phyloP scores from a whole-genome alignment of 1,140 invertebrate genomes.

The Ostrea edulis region DNA sequence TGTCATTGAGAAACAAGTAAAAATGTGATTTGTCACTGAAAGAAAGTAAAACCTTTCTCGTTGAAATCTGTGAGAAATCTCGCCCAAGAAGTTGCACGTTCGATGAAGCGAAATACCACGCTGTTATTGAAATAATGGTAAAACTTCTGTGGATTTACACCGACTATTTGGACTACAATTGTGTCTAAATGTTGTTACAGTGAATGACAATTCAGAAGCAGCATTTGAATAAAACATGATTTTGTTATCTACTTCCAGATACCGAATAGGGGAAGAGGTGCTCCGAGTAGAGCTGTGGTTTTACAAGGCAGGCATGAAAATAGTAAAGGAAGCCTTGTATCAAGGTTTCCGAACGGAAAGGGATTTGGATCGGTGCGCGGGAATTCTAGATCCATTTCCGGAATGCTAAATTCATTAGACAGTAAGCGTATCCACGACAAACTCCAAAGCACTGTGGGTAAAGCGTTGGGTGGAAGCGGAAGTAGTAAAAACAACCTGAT shows the following conservation, averaged over 20 bases:
- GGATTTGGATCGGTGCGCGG: neutral
- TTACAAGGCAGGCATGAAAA: conserved; percentile 6
- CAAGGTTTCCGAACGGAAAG: neutral
- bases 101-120: too few species aligned
- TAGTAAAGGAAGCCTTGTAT: neutral
- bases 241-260: neutral
- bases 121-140: neutral
- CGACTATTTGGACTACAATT: neutral
- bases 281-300: neutral
- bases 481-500: neutral
- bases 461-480: neutral
- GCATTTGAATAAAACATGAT: neutral
- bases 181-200: neutral
- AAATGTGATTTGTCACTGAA: too few species aligned
- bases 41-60: too few species aligned
- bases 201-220: neutral
- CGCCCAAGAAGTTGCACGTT: too few species aligned
- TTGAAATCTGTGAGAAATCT: too few species aligned
- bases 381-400: neutral
- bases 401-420: conserved; percentile 4
- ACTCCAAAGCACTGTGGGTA: neutral
- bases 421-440: neutral
- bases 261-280: neutral
- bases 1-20: too few species aligned
- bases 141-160: neutral